These are phyloP conservation scores for Dicyrtoma fusca DNA, from an alignment of 2,888 invertebrate species.

Conservation along the genomic window DNA sequence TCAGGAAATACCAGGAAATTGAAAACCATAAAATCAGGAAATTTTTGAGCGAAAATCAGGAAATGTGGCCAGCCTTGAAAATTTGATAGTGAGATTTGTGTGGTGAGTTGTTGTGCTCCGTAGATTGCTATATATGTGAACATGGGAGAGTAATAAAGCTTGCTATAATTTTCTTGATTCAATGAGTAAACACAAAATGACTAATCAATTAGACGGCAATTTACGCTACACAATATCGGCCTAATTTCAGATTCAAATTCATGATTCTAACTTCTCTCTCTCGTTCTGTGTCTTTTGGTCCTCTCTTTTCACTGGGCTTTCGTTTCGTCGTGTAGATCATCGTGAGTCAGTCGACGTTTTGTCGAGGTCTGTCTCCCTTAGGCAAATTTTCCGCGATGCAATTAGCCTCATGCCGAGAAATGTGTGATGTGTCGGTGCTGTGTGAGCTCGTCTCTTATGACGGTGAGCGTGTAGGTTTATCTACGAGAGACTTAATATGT, in stretches of 20 bases:
- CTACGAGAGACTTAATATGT: too few species aligned
- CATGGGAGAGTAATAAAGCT: constrained; percentile 3
- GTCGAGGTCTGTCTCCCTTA: constrained; percentile 20
- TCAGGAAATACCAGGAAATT: too few species aligned
- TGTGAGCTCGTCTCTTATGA: too few species aligned
- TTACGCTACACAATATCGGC: constrained; percentile 45
- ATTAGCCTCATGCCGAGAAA: constrained; percentile 42
- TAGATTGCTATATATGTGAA: constrained; percentile 7
- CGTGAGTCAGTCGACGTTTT: neutral
- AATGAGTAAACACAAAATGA: constrained; percentile 54
- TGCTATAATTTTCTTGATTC: constrained; percentile 53
- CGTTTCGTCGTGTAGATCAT: too few species aligned
- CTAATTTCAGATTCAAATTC: constrained; percentile 48
- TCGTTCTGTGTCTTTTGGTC: neutral
- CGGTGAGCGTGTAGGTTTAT: too few species aligned
- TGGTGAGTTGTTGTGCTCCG: too few species aligned
- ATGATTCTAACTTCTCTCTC: neutral
- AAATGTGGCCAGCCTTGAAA: too few species aligned
- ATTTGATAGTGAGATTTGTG: too few species aligned
- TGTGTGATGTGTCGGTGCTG: neutral
- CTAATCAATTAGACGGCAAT: constrained; percentile 52
- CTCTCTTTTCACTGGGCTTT: too few species aligned
- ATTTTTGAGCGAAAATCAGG: too few species aligned
- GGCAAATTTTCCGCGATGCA: constrained; percentile 39
- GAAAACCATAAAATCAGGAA: too few species aligned